Conservation (phyloP, 2,797 vertebrate species). For the Semaprochilodus insignis region DNA sequence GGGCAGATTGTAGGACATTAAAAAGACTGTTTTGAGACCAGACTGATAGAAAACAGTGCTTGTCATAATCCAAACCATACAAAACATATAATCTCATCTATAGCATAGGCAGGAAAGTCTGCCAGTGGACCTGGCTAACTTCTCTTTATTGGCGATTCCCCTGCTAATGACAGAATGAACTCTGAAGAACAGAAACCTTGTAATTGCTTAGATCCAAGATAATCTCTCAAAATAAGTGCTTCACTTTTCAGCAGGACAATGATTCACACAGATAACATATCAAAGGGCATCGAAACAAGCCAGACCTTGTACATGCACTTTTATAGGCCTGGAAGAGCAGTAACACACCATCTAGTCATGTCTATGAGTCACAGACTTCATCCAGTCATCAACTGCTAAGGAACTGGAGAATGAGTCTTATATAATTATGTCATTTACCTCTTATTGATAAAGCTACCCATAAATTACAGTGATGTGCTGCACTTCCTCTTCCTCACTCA, state of each 20-base stretch:
- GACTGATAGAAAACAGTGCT: too few species aligned
- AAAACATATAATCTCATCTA: background rate
- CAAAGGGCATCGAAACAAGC: background rate
- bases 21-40: too few species aligned
- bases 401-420: too few species aligned
- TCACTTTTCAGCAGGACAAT: background rate
- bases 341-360: background rate
- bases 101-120: background rate
- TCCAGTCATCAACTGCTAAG: too few species aligned
- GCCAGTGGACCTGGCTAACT: background rate
- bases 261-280: background rate
- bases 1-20: too few species aligned
- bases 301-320: background rate
- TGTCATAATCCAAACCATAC: too few species aligned
- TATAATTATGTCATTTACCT: background rate
- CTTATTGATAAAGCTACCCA: background rate
- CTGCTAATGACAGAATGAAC: background rate
- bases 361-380: background rate
- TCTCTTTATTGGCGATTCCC: background rate
- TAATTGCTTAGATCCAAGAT: background rate
- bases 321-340: background rate
- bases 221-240: background rate
- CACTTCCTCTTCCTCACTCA: background rate
- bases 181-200: background rate
- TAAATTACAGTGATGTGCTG: background rate